Percentiles rank a stretch among this genome's conserved stretches.
Evolutionary conservation across 2,888 invertebrate species (phyloP).

Genomic region (Acronicta leporina): DNA sequence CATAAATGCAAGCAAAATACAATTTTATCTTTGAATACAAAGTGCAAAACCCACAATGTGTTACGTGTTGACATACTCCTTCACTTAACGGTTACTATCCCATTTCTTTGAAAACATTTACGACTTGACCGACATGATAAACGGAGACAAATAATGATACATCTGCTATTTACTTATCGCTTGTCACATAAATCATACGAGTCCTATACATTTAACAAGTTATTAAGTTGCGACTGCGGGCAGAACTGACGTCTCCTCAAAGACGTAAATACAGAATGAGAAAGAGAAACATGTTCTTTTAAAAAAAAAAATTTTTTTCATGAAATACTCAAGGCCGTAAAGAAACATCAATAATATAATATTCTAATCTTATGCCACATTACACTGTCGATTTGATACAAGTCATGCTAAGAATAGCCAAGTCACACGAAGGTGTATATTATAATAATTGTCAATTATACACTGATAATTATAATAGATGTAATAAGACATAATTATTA

Average conservation of each 20-base stretch:
- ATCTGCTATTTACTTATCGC: neutral
- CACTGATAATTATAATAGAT: conserved; percentile 11
- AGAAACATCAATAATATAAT: too few species aligned
- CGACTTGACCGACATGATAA: conserved; percentile 16
- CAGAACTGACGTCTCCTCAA: too few species aligned
- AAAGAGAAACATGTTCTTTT: too few species aligned
- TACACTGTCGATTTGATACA: conserved; percentile 25
- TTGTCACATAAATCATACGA: conserved; percentile 1
- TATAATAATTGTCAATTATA: conserved; percentile 57
- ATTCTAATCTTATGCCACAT: conserved; percentile 28
- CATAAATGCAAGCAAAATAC: neutral
- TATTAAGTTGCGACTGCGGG: too few species aligned
- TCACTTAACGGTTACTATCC: conserved; percentile 16
- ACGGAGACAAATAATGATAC: conserved; percentile 15
- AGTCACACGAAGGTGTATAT: conserved; percentile 40
- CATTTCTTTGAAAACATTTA: conserved; percentile 20
- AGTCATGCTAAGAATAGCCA: conserved; percentile 41
- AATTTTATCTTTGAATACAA: neutral
- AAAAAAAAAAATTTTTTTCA: too few species aligned
- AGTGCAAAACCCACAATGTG: neutral
- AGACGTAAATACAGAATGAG: too few species aligned
- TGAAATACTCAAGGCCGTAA: too few species aligned
- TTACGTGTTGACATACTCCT: conserved; percentile 5
- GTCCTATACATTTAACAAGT: neutral
- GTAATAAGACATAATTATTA: conserved; percentile 46